phyloP scores from a whole-genome alignment of 2,888 invertebrate genomes.

The Papilio demoleus region DNA sequence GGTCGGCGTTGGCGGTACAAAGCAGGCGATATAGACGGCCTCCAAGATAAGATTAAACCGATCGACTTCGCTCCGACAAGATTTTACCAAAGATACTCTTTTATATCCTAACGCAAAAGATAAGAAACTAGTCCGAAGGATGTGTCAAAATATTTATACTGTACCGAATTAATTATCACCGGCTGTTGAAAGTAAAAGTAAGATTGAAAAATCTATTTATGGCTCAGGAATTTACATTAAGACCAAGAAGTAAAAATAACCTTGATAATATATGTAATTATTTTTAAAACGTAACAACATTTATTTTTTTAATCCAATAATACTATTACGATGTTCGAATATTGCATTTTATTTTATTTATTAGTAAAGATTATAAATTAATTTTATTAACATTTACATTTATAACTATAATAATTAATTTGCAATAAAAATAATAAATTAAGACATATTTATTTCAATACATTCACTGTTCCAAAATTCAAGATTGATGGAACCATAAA shows the following conservation, averaged over 20 bases:
- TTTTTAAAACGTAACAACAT: too few species aligned
- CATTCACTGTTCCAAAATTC: constrained; percentile 61
- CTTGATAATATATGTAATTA: too few species aligned
- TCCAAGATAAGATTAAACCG: constrained; percentile 65
- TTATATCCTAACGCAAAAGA: constrained; percentile 49
- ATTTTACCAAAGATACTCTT: constrained; percentile 53
- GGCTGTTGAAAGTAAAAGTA: neutral
- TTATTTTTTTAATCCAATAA: too few species aligned
- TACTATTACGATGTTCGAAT: too few species aligned
- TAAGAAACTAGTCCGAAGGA: constrained; percentile 48
- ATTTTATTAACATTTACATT: neutral
- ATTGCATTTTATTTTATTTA: too few species aligned
- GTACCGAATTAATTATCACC: neutral
- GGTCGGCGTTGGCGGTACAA: constrained; percentile 41
- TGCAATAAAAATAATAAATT: neutral
- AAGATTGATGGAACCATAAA: constrained; percentile 82
- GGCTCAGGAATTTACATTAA: too few species aligned
- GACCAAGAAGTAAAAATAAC: too few species aligned
- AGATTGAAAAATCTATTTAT: neutral
- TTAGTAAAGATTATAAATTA: neutral
- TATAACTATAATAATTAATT: neutral
- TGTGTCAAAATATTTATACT: constrained; percentile 37
- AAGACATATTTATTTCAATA: constrained; percentile 18
- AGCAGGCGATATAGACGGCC: constrained; percentile 50
- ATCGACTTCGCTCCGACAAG: constrained; percentile 53